Evolutionary conservation across 2,888 invertebrate genomes (phyloP), one percentile per base, ranked within the genome.

Genomic region (Agrotis ipsilon): DNA sequence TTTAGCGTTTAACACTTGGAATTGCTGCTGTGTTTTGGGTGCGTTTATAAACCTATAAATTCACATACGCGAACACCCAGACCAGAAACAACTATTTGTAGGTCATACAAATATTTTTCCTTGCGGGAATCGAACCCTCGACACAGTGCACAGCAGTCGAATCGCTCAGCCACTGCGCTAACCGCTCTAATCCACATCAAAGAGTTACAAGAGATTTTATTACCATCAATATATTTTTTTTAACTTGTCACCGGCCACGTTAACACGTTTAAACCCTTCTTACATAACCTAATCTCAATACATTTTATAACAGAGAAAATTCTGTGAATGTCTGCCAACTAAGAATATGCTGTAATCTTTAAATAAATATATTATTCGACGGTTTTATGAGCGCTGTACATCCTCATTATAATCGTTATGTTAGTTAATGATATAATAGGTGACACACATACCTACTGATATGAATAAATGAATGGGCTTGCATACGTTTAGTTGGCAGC

Each of bases 401-500:
- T 81, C 32, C 81, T 76, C 70, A 73, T 79, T 71, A 66, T 52
- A 61, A 18, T 49, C 49, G 52, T 80, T 67, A 80, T 64, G 62
- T 14, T 61, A 67, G 39, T 65, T 72, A 72, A 65, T 70, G 72
- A 71, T 81, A 69, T 71, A 79, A 75, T 83, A 66, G 68, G 59
- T 65, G 75, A 68, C 75, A 80, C 69, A 73, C 57, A 72, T 69
- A 73, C 58, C 58, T 58, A 68, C 69, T 78, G 72, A 74, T 74
- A 72, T 73, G 77, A 74, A 75, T 63, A 78, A 81, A 88, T 89
- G 86, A 89, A 88, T 88, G 87, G 73, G 67, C 70, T 61, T 64
- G 75, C 80, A 83, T 46, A 21, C n/a, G 49, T 48, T 82, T 79
- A 74, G 74, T 88, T 91, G 91, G 90, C 89, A 89, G 70, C 59